Percentiles rank a stretch among this genome's conserved stretches.
Evolutionary conservation across 2,797 vertebrate species (phyloP).

Genomic region (Pseudocheirus occidentalis): DNA sequence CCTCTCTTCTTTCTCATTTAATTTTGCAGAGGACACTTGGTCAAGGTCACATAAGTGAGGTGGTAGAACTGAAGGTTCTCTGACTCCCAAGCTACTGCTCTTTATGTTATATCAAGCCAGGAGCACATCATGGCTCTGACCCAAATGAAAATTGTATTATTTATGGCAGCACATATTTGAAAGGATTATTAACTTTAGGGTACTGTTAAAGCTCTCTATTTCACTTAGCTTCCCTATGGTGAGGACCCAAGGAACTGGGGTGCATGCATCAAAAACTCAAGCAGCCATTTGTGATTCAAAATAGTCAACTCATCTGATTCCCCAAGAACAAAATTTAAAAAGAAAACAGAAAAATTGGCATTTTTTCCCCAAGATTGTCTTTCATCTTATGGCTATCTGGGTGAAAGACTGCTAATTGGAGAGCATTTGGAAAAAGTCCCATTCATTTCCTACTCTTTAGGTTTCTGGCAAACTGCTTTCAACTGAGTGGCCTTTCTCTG

Average conservation of each 20-base stretch:
- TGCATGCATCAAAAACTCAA: neutral
- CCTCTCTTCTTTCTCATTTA: neutral
- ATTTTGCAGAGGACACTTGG: neutral
- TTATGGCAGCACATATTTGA: neutral
- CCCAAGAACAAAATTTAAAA: slow-evolving; percentile 4
- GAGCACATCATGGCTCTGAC: neutral
- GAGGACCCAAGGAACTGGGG: neutral
- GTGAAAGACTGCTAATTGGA: slow-evolving; percentile 58
- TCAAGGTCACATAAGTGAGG: neutral
- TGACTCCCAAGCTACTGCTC: neutral
- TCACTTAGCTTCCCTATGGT: neutral
- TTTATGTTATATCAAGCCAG: neutral
- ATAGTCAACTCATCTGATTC: neutral
- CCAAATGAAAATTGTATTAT: neutral
- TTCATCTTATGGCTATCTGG: slow-evolving; percentile 53
- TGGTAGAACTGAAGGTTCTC: neutral
- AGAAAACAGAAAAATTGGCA: neutral
- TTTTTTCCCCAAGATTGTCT: slow-evolving; percentile 42
- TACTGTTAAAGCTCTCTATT: neutral
- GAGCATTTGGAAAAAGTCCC: slow-evolving; percentile 63
- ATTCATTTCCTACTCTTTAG: slow-evolving; percentile 49
- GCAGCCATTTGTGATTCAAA: neutral
- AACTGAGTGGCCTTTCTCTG: slow-evolving; percentile 66
- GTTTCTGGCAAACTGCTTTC: slow-evolving; percentile 62
- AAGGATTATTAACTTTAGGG: neutral